These are phyloP conservation scores for Osmoderma eremita DNA, from an alignment of 2,888 invertebrate genomes.

Conservation along the genomic window DNA sequence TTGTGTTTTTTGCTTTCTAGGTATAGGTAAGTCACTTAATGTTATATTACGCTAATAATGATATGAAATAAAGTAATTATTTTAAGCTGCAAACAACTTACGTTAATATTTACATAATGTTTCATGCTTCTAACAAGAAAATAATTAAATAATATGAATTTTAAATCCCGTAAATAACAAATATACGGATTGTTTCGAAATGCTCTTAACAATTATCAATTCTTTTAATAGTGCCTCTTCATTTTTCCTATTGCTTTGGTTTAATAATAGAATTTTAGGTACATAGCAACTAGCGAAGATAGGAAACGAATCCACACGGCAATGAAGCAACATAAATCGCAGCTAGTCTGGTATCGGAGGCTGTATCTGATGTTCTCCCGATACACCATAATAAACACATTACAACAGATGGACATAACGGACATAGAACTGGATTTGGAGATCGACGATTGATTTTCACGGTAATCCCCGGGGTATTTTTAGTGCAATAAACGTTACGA, in stretches of 20 bases:
- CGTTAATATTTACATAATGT: too few species aligned
- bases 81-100: background rate
- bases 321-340: constrained; percentile 89
- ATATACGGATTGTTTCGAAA: too few species aligned
- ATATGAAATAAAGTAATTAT: too few species aligned
- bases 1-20: constrained; percentile 81
- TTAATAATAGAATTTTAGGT: constrained; percentile 64
- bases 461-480: background rate
- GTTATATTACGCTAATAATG: constrained; percentile 42
- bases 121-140: too few species aligned
- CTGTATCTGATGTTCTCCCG: constrained; percentile 90
- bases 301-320: constrained; percentile 74
- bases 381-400: constrained; percentile 90
- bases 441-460: constrained; percentile 66
- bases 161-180: too few species aligned
- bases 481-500: background rate
- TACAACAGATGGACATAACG: constrained; percentile 77
- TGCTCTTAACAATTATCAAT: too few species aligned
- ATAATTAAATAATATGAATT: too few species aligned
- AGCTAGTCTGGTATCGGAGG: constrained; percentile 93
- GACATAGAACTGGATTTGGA: constrained; percentile 83
- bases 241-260: too few species aligned
- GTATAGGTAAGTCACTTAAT: constrained; percentile 70
- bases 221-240: too few species aligned
- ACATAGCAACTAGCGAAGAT: constrained; percentile 73